A percentile compares a stretch with the other conserved stretches of the same genome.
Conservation (phyloP, 2,113 vertebrate genomes). For the Trichechus manatus region DNA sequence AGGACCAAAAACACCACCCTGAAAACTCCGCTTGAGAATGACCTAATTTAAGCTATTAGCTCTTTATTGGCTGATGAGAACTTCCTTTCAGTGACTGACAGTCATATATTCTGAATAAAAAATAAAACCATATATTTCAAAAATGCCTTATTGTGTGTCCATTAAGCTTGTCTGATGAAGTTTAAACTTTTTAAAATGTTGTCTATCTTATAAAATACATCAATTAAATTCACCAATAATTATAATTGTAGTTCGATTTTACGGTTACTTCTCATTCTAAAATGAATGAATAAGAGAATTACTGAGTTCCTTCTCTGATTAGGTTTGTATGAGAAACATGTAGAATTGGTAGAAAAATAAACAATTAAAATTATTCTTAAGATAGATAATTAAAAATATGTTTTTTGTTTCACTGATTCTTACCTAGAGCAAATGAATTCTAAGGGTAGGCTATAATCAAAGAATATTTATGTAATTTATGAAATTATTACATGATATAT, state of each 20-base stretch:
- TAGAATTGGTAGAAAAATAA: background rate
- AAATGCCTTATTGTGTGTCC: background rate
- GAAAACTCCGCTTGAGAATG: background rate
- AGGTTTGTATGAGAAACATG: background rate
- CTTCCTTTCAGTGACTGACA: background rate
- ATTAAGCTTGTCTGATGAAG: background rate
- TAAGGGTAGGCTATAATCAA: background rate
- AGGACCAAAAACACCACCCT: background rate
- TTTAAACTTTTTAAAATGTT: background rate
- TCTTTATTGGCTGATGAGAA: background rate
- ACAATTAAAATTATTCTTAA: background rate
- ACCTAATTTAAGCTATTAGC: background rate
- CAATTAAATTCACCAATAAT: background rate
- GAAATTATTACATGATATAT: background rate
- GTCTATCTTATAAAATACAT: background rate
- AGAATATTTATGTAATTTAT: background rate
- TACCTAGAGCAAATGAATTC: background rate
- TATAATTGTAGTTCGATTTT: background rate
- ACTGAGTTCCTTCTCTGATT: background rate
- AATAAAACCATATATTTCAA: background rate
- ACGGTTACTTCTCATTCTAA: background rate
- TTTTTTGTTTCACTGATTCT: background rate
- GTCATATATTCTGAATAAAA: background rate
- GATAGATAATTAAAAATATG: background rate
- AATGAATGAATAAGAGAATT: background rate